Conservation (phyloP, 2,888 invertebrate genomes). For the Drosophila monieri region DNA sequence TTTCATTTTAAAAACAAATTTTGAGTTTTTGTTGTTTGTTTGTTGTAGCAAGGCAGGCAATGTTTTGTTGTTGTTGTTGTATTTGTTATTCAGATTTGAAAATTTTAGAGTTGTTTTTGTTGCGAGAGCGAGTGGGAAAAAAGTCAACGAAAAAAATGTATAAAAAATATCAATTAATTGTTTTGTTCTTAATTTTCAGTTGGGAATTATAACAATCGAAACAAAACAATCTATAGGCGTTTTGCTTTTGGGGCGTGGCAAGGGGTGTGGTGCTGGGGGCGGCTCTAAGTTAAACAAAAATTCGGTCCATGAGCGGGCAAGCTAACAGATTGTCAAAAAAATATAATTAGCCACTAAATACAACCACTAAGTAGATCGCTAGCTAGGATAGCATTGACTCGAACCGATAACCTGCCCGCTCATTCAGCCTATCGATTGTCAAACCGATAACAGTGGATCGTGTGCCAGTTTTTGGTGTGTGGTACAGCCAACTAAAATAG, state of each 20-base stretch:
- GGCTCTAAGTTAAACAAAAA: slow-evolving; percentile 4
- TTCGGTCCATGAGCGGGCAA: slow-evolving; percentile 12
- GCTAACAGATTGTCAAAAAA: no score
- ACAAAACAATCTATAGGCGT: slow-evolving; percentile 38
- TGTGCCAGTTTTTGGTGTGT: slow-evolving; percentile 21
- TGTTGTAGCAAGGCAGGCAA: slow-evolving; percentile 71
- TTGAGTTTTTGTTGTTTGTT: slow-evolving; percentile 45
- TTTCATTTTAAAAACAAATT: slow-evolving; percentile 39
- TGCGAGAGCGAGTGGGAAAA: slow-evolving; percentile 25
- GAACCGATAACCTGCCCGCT: slow-evolving; percentile 10
- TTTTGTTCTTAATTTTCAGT: background rate
- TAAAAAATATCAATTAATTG: slow-evolving; percentile 59
- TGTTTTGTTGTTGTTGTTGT: slow-evolving; percentile 36
- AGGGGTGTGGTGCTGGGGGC: slow-evolving; percentile 22
- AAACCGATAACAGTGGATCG: slow-evolving; percentile 21
- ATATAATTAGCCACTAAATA: background rate
- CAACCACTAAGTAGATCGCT: background rate
- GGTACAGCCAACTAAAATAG: slow-evolving; percentile 56
- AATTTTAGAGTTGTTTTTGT: slow-evolving; percentile 31
- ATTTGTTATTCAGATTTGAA: slow-evolving; percentile 16
- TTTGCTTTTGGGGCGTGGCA: slow-evolving; percentile 6
- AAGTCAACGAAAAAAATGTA: slow-evolving; percentile 55
- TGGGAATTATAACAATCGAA: slow-evolving; percentile 36
- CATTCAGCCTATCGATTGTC: slow-evolving; percentile 19
- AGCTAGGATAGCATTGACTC: background rate